These are phyloP conservation scores for Oscheius sp. DNA, from an alignment of 2,888 invertebrate genomes.

Conservation along the genomic window DNA sequence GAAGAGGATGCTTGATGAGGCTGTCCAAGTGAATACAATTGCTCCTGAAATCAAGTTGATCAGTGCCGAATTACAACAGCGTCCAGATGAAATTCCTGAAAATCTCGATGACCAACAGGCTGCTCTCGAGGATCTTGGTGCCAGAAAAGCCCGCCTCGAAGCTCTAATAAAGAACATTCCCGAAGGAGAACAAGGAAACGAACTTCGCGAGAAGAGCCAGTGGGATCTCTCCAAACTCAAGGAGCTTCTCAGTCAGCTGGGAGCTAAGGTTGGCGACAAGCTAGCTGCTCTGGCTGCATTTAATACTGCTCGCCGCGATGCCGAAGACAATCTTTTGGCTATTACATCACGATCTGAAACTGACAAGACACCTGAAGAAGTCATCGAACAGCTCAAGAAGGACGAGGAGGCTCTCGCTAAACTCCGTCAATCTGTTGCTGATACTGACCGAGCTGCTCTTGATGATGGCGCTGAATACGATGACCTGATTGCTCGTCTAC, in stretches of 20 bases:
- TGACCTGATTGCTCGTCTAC: constrained; percentile 45
- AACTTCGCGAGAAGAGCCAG: constrained; percentile 46
- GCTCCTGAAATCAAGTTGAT: constrained; percentile 45
- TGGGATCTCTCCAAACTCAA: constrained; percentile 52
- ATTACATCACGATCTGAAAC: constrained; percentile 32
- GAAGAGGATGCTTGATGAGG: constrained; percentile 34
- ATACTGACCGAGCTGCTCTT: constrained; percentile 35
- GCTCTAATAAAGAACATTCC: constrained; percentile 41
- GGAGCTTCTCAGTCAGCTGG: constrained; percentile 44
- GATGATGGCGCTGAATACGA: constrained; percentile 44
- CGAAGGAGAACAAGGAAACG: constrained; percentile 38
- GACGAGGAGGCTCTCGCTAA: constrained; percentile 35
- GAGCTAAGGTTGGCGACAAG: constrained; percentile 50
- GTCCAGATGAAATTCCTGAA: constrained; percentile 32
- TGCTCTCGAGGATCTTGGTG: constrained; percentile 44
- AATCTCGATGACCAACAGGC: constrained; percentile 46
- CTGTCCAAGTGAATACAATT: constrained; percentile 38
- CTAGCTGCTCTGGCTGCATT: constrained; percentile 52
- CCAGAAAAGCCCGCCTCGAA: constrained; percentile 41
- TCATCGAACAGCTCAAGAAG: constrained; percentile 37
- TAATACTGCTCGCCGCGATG: constrained; percentile 49
- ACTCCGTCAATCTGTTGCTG: constrained; percentile 33
- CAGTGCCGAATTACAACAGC: constrained; percentile 39
- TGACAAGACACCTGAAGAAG: constrained; percentile 33
- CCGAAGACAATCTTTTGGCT: constrained; percentile 45